These are phyloP conservation scores for Chaetodon auriga DNA, from an alignment of 2,113 vertebrate species.

Conservation along the genomic window DNA sequence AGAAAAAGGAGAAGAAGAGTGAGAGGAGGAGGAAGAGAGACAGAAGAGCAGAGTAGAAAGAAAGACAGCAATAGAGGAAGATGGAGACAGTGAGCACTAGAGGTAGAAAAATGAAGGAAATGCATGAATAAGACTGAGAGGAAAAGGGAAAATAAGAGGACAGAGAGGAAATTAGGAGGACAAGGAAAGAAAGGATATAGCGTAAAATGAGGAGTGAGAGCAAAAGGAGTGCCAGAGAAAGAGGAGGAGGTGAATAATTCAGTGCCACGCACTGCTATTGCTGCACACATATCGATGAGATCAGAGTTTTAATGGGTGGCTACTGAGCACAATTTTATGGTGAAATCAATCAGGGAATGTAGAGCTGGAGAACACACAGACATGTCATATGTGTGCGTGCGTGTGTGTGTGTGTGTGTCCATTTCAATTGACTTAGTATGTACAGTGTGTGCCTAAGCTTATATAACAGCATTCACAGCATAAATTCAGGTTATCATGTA, in stretches of 20 bases:
- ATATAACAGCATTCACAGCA: neutral
- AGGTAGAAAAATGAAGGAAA: conserved; percentile 41
- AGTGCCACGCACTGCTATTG: conserved; percentile 84
- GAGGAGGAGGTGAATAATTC: conserved; percentile 88
- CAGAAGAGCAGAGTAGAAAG: conserved; percentile 3
- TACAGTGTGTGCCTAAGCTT: neutral
- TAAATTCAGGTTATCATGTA: neutral
- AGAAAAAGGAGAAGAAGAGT: conserved; percentile 17
- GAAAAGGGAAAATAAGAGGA: conserved; percentile 39
- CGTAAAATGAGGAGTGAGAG: conserved; percentile 54
- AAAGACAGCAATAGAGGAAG: conserved; percentile 34
- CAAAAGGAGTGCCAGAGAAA: conserved; percentile 58
- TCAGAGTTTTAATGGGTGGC: conserved; percentile 89
- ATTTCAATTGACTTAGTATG: conserved; percentile 1
- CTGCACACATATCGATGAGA: conserved; percentile 86
- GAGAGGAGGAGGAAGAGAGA: conserved; percentile 16
- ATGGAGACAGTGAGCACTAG: conserved; percentile 46
- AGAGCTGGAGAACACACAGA: conserved; percentile 53
- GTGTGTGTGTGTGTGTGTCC: conserved; percentile 17
- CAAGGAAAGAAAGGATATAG: conserved; percentile 48
- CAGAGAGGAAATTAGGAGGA: conserved; percentile 55
- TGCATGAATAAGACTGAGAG: conserved; percentile 34
- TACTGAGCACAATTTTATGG: conserved; percentile 88
- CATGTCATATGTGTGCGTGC: conserved; percentile 37
- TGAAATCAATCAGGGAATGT: conserved; percentile 89